Base-by-base conservation (phyloP, 2,113 vertebrate genomes). In the Salvelinus sp. region DNA sequence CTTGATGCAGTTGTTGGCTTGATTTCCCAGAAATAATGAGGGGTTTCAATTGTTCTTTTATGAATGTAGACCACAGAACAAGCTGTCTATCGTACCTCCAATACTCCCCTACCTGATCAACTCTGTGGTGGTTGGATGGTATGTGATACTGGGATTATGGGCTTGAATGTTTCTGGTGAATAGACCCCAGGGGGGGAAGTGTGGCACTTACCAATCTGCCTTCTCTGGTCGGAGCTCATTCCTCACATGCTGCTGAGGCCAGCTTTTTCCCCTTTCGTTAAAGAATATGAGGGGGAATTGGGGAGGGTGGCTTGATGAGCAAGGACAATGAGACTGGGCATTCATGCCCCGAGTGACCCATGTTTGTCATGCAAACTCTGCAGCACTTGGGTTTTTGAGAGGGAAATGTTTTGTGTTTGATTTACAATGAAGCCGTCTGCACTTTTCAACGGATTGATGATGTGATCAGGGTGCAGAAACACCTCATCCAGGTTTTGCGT, bases 131-230 rank as follows among this genome's bases (percentile, higher is more conserved):
- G 33, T 30, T 16, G 27, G 33, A 69, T 72, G 70, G 16, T 25
- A 73, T 23, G 2, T 9, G 9, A 44, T 44, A 20, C 69, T 78
- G 69, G 60, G 70, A 75, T 10, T 47, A 64, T 22, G 48, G 25
- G 14, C 2, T 50, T 7, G 27, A 63, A 70, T 75, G 18, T 69
- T 70, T 73, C 63, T n/a, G 69, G 10, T 65, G 30, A 81, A 74
- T 60, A 14, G 33, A 73, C 54, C 72, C 66, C 22, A 23, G 25
- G 23, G 62, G 3, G 18, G 72, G 44, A 47, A 54, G 33, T 70
- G 33, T 60, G 33, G 38, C 38, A 2, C 38, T n/a, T 20, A 22
- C 27, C 48, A 10, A 10, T 48, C 1, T 4, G 27, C 27, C 18
- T 65, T 68, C 6, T 10, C 50, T 65, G 1, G 50, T 54, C 50